These are phyloP conservation scores for Odontophorus gujanensis DNA, from an alignment of 2,113 vertebrate genomes.

Conservation along the genomic window DNA sequence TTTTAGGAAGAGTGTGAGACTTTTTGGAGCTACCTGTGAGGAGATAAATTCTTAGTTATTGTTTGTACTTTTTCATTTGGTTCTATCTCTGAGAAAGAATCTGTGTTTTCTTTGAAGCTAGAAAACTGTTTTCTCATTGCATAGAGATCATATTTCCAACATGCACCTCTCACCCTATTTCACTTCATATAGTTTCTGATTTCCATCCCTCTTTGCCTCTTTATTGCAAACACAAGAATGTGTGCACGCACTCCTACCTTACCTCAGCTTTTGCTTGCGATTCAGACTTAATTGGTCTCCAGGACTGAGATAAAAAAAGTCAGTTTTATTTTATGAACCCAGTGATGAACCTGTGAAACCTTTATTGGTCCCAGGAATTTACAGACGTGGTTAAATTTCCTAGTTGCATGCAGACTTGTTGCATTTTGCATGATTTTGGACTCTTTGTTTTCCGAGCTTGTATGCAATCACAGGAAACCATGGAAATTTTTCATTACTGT, in stretches of 20 bases:
- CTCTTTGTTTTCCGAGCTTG: not conserved
- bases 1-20: not conserved
- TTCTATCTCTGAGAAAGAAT: not conserved
- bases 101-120: not conserved
- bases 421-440: constrained; percentile 16
- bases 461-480: not conserved
- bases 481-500: not conserved
- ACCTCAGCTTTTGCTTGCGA: not conserved
- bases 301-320: not conserved
- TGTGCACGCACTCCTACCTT: not conserved
- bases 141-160: not conserved
- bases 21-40: not conserved
- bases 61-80: not conserved
- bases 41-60: not conserved
- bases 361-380: not conserved
- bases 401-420: not conserved
- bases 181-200: not conserved
- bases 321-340: not conserved
- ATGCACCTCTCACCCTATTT: not conserved
- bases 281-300: not conserved
- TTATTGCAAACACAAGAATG: not conserved
- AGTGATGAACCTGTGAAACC: not conserved
- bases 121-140: not conserved
- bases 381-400: not conserved
- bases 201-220: not conserved